Evolutionary conservation across 2,888 invertebrate species (phyloP), one percentile per base, ranked within the genome.

Genomic region (Tenthredo notha): DNA sequence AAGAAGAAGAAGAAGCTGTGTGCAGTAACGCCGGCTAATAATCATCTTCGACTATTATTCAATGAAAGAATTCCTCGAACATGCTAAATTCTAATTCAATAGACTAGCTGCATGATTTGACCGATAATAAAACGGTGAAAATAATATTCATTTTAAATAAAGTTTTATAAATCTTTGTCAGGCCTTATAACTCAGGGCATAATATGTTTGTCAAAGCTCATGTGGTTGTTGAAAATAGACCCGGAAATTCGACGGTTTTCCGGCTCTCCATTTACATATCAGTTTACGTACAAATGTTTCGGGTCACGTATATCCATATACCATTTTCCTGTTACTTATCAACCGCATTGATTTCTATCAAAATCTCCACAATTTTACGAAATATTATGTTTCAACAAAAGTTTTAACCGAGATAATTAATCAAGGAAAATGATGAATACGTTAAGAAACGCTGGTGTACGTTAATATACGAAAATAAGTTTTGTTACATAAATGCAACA

Each of bases 401-500:
- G 12, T 47, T 47, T 15, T 10, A 15, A 47, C 47, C 47, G 47
- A 47, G 47, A 47, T 47, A 47, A 47, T 47, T 12, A 12, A 47
- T 12, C 3, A 15, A 4, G 15, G 15, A 47, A 47, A 47, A 47
- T 47, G 47, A 3, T 12, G 4, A 47, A 15, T 47, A 58, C 7
- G 58, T 21, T 5, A n/a, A 58, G 21, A 58, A 58, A 33, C 3
- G 40, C 43, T 5, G 4, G 43, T 74, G 12, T 33, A 33, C 33
- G 29, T 33, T 33, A 29, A 25, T 4, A 25, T 2, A 21, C 58
- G 21, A n/a, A 10, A 80, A 54, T 10, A 15, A 67, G n/a, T 50
- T 50, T 65, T 18, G 33, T 70, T 84, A 33, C 75, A 75, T 84
- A 75, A 84, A 84, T 84, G 84, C 75, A 72, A 40, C 43, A 21